phyloP scores from a whole-genome alignment of 2,888 invertebrate genomes.

The Mimas tiliae region DNA sequence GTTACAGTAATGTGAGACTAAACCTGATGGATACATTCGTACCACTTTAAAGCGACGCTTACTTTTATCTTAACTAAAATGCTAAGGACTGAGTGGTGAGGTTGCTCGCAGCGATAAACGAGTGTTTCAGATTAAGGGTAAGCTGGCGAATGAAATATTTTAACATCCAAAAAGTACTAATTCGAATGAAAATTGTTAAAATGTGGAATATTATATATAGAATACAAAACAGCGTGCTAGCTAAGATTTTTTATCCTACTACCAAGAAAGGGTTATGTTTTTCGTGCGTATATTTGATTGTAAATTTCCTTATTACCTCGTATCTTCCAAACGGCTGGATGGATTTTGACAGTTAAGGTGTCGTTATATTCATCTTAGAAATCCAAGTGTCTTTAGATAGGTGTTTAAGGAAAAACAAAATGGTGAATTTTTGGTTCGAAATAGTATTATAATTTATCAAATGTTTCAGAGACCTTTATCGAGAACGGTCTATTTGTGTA shows the following conservation, averaged over 20 bases:
- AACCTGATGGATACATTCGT: slow-evolving; percentile 61
- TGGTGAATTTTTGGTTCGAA: no score
- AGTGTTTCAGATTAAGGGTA: slow-evolving; percentile 26
- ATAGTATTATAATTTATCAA: no score
- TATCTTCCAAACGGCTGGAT: no score
- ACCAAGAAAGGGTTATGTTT: no score
- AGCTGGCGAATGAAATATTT: slow-evolving; percentile 8
- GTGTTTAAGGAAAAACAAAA: no score
- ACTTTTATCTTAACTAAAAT: slow-evolving; percentile 54
- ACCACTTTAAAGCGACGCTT: slow-evolving; percentile 48
- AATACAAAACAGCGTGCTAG: not conserved
- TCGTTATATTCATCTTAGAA: no score
- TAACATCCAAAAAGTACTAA: not conserved
- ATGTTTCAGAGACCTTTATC: not conserved
- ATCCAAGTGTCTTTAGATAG: no score
- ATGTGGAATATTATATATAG: not conserved
- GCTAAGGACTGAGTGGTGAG: slow-evolving; percentile 37
- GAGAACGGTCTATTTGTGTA: slow-evolving; percentile 31
- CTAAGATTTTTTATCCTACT: not conserved
- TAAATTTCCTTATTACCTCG: no score
- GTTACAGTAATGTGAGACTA: slow-evolving; percentile 63
- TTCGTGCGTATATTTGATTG: no score
- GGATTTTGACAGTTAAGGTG: no score
- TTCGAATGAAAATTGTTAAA: not conserved
- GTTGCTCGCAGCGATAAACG: slow-evolving; percentile 26